Percentiles rank a stretch among this genome's conserved stretches.
Conservation (phyloP, 2,797 vertebrate species). For the Neosilurus mollespiculum region DNA sequence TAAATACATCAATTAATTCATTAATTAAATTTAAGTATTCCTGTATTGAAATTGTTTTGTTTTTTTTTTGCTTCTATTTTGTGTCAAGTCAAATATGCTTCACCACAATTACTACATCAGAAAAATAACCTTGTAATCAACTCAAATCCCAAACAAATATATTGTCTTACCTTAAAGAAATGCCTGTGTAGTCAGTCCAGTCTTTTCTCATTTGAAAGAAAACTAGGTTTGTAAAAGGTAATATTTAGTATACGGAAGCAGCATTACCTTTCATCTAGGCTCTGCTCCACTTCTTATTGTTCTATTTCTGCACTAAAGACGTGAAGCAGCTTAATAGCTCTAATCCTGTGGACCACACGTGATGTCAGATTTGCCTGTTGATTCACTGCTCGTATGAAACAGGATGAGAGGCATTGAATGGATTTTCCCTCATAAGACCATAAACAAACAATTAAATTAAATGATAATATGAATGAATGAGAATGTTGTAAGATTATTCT, state of each 20-base stretch:
- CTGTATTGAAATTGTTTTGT: background rate
- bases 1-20: too few species aligned
- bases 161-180: constrained; percentile 40
- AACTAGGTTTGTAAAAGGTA: background rate
- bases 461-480: background rate
- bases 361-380: constrained; percentile 56
- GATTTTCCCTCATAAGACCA: background rate
- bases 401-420: background rate
- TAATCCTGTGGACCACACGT: constrained; percentile 79
- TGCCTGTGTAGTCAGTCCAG: background rate
- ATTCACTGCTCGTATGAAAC: constrained; percentile 22
- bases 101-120: background rate
- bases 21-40: background rate
- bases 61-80: background rate
- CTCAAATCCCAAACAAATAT: constrained; percentile 5
- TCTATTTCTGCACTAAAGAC: constrained; percentile 85
- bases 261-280: constrained; percentile 56
- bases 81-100: background rate
- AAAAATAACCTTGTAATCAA: constrained; percentile 9
- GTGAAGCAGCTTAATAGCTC: constrained; percentile 82
- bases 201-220: background rate
- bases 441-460: background rate
- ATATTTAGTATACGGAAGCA: constrained; percentile 27
- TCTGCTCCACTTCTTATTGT: constrained; percentile 79
- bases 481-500: background rate